Percentiles rank a stretch among this genome's conserved stretches.
These are phyloP conservation scores for Nannoperca australis DNA, from an alignment of 2,797 vertebrate species.

Conservation along the genomic window DNA sequence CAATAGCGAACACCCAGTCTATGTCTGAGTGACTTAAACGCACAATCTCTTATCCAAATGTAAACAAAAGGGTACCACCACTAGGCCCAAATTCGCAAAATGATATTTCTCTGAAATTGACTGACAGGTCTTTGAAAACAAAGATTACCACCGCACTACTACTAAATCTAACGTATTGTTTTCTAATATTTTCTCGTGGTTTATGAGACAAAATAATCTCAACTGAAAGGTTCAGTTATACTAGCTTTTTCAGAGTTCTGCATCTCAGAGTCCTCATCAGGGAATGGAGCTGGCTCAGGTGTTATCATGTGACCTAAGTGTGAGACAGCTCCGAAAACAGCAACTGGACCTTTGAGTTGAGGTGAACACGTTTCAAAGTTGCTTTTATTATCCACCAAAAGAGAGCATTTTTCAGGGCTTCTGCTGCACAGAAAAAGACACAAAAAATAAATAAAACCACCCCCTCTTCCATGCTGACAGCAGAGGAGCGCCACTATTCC, in stretches of 20 bases:
- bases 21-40: slow-evolving; percentile 44
- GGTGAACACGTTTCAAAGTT: background rate
- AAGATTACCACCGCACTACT: background rate
- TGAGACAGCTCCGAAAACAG: background rate
- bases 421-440: background rate
- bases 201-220: background rate
- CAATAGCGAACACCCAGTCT: slow-evolving; percentile 51
- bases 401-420: background rate
- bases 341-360: background rate
- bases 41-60: slow-evolving; percentile 45
- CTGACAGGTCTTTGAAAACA: background rate
- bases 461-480: background rate
- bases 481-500: no score
- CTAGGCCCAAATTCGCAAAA: slow-evolving; percentile 12
- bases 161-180: background rate
- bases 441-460: background rate
- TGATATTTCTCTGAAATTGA: slow-evolving; percentile 17
- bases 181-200: background rate
- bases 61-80: slow-evolving; percentile 36
- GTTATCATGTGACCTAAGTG: background rate
- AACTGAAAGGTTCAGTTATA: background rate
- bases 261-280: background rate
- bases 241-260: background rate
- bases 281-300: background rate
- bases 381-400: background rate